Evolutionary conservation across 2,113 vertebrate species (phyloP).

Genomic region (Puffinus mauretanicus): DNA sequence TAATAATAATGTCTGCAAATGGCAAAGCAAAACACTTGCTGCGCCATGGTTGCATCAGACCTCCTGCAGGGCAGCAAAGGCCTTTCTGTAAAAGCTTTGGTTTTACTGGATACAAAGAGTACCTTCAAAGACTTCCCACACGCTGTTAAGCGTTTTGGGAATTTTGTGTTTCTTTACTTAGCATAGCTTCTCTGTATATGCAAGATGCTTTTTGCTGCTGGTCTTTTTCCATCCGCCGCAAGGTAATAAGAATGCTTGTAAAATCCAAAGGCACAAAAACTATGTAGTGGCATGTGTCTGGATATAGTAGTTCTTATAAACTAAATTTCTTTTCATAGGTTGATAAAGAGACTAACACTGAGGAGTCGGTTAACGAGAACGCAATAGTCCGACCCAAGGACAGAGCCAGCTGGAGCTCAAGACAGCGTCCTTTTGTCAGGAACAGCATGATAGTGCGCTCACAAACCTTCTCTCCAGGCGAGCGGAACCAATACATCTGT

Average conservation of each 20-base stretch:
- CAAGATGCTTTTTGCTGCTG: neutral
- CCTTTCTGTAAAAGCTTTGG: neutral
- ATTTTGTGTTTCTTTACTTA: neutral
- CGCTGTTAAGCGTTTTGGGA: neutral
- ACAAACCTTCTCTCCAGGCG: slow-evolving; percentile 85
- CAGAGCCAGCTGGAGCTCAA: slow-evolving; percentile 63
- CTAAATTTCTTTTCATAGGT: slow-evolving; percentile 65
- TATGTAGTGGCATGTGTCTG: neutral
- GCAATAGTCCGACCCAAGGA: slow-evolving; percentile 78
- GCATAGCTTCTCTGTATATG: neutral
- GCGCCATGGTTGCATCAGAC: neutral
- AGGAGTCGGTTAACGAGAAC: neutral
- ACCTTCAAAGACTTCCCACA: neutral
- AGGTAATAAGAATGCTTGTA: neutral
- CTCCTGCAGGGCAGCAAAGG: neutral
- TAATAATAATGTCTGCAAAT: neutral
- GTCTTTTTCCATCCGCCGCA: neutral
- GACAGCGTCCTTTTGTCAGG: slow-evolving; percentile 76
- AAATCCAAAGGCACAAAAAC: neutral
- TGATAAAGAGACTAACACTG: slow-evolving; percentile 85
- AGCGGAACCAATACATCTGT: slow-evolving; percentile 84
- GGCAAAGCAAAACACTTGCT: neutral
- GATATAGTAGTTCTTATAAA: neutral
- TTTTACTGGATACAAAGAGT: neutral
- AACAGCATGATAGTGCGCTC: slow-evolving; percentile 85